Base-by-base conservation (phyloP, 2,797 vertebrate species). In the Pseudotriccus pelzelni region DNA sequence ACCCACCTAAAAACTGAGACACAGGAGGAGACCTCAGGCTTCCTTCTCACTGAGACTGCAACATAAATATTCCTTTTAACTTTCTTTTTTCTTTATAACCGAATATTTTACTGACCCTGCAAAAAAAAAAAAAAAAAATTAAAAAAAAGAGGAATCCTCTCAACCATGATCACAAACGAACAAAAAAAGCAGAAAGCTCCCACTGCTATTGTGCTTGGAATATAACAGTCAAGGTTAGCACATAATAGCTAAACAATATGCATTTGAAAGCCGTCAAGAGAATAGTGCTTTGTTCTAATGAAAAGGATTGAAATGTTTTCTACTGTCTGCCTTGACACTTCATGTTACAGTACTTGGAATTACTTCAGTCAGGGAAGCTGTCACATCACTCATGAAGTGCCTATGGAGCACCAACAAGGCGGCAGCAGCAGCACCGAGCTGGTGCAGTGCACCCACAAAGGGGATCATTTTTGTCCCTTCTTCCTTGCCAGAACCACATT, bases 231-330 rank as follows among this genome's bases (percentile, higher is more conserved):
- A 96, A 96, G 91, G 91, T 97, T 95, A 94, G 93, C 80, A 70
- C 74, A 73, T 93, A 95, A 94, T 94, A 96, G 95, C 94, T 94
- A 97, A 96, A 96, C 96, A 97, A 96, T 96, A 96, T 94, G 96
- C 96, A 95, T 96, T 90, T 96, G 96, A 97, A 97, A 96, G 93
- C 91, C 86, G 13, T 84, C 94, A 94, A 68, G 94, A 95, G 96
- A 96, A 90, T 94, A 96, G 77, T 21, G 83, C 94, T 96, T 97
- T 95, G 95, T 96, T 96, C 93, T 96, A 94, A 94, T 94, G 96
- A 96, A 95, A 96, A 96, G 96, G 91, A 95, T 96, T 96, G 96
- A 96, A 97, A 94, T 95, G 89, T 95, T 97, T 97, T 95, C 96
- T 94, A 22, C 94, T 94, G 93, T 95, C 96, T 96, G 91, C 94